Conservation (phyloP, 1,140 invertebrate species). For the Microplitis mediator region DNA sequence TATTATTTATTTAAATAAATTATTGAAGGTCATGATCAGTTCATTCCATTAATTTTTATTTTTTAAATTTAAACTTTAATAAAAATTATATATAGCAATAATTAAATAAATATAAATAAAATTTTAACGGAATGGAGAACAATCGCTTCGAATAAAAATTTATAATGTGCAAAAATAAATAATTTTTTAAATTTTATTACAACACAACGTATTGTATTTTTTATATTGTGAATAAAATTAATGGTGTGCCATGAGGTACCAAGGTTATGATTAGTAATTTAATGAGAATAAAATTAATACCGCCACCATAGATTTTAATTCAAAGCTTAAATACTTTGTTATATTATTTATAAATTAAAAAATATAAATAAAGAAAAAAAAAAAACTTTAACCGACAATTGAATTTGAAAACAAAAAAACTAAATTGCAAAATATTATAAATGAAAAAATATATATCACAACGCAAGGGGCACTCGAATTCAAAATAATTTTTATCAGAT, state of each 20-base stretch:
- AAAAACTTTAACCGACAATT: slow-evolving; percentile 3
- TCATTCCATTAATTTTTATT: neutral
- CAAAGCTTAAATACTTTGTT: slow-evolving; percentile 20
- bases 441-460: neutral
- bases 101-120: too few relatives aligned
- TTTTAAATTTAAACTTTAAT: neutral
- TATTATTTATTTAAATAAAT: neutral
- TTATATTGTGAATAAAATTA: slow-evolving; percentile 21
- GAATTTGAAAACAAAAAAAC: neutral
- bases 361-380: slow-evolving; percentile 1
- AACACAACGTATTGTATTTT: neutral
- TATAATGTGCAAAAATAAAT: neutral
- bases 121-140: neutral
- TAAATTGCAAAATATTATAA: neutral
- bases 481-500: neutral
- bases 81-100: neutral
- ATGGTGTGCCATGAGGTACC: slow-evolving; percentile 54
- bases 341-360: slow-evolving; percentile 11
- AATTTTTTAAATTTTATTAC: neutral
- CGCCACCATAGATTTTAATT: slow-evolving; percentile 50
- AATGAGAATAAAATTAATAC: slow-evolving; percentile 54
- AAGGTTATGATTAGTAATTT: slow-evolving; percentile 57
- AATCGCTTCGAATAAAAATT: too few relatives aligned
- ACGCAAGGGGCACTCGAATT: neutral
- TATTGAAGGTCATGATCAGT: neutral